A percentile compares a stretch with the other conserved stretches of the same genome.
Conservation (phyloP, 1,140 invertebrate species). For the Drosophila pseudoananassae region DNA sequence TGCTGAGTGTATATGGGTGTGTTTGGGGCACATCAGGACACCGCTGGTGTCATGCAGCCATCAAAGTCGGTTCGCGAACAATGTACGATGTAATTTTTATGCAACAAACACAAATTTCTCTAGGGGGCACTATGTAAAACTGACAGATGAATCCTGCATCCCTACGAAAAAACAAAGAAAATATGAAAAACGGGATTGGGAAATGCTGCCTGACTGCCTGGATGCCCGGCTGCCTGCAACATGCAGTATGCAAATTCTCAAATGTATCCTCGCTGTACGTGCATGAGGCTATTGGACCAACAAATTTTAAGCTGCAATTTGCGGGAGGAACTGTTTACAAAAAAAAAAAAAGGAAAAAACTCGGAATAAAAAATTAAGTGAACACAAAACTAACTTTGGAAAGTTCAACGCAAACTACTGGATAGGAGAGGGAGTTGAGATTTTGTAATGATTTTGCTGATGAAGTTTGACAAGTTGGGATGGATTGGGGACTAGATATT, state of each 20-base stretch:
- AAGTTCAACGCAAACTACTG: constrained; percentile 21
- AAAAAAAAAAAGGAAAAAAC: constrained; percentile 17
- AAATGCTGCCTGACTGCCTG: neutral
- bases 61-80: constrained; percentile 74
- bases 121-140: constrained; percentile 78
- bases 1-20: neutral
- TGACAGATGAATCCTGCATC: constrained; percentile 69
- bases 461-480: constrained; percentile 40
- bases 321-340: constrained; percentile 42
- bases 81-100: constrained; percentile 77
- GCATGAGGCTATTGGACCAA: constrained; percentile 9
- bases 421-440: constrained; percentile 10
- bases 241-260: constrained; percentile 24
- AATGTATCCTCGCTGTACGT: constrained; percentile 18
- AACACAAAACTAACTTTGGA: constrained; percentile 36
- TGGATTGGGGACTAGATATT: constrained; percentile 8
- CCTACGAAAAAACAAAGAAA: constrained; percentile 18
- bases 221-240: constrained; percentile 4
- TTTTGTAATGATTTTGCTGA: constrained; percentile 46
- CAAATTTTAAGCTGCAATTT: constrained; percentile 46
- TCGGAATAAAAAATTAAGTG: constrained; percentile 12
- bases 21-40: neutral
- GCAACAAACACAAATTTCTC: constrained; percentile 80
- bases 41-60: constrained; percentile 57
- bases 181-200: constrained; percentile 11